Conservation (phyloP, 2,888 invertebrate species). For the Leistus spinibarbis region DNA sequence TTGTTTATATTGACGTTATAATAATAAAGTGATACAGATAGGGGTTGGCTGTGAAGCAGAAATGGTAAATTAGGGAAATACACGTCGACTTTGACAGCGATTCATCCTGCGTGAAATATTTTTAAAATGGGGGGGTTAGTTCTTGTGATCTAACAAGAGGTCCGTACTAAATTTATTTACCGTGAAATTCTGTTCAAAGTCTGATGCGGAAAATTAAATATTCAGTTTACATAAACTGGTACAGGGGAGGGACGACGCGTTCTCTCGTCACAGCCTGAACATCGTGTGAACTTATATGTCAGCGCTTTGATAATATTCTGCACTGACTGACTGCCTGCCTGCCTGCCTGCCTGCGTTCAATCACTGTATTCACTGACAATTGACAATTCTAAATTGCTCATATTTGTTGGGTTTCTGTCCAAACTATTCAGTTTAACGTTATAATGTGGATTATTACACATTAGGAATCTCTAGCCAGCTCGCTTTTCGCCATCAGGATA, state of each 20-base stretch:
- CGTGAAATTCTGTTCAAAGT: slow-evolving; percentile 35
- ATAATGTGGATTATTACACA: too few species aligned
- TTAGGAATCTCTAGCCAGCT: too few species aligned
- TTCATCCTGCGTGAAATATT: slow-evolving; percentile 31
- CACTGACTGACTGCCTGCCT: too few species aligned
- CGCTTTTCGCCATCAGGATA: too few species aligned
- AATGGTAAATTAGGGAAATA: background rate
- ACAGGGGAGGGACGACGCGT: background rate
- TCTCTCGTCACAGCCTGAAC: background rate
- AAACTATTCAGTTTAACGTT: too few species aligned
- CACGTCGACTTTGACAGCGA: background rate
- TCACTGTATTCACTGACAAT: too few species aligned
- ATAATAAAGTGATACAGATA: background rate
- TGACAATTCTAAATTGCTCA: too few species aligned
- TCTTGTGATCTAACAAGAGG: slow-evolving; percentile 32
- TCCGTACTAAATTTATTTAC: slow-evolving; percentile 34
- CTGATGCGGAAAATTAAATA: slow-evolving; percentile 37
- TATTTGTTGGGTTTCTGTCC: too few species aligned
- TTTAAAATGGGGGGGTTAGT: slow-evolving; percentile 10
- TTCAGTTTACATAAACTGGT: slow-evolving; percentile 33
- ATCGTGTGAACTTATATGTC: background rate
- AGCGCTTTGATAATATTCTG: background rate
- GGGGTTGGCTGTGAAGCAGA: background rate
- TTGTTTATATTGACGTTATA: background rate
- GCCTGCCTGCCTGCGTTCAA: too few species aligned